Percentiles rank a stretch among this genome's conserved stretches.
Conservation (phyloP, 2,797 vertebrate genomes). For the Mormyrus proboscirostris region DNA sequence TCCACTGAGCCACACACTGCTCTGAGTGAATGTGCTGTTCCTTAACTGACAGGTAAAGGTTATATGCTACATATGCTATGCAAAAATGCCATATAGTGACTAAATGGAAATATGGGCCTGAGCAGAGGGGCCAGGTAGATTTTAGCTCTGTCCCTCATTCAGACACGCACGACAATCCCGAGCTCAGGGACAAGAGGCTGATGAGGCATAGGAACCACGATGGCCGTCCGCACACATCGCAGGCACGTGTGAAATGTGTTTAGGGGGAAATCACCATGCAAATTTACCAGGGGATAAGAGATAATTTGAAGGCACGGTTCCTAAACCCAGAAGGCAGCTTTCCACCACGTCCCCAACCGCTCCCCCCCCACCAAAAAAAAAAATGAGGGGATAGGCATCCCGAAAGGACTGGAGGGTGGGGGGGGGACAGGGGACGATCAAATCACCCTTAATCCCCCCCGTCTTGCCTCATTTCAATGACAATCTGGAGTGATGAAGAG, state of each 20-base stretch:
- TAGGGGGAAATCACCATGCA: conserved; percentile 20
- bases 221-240: not conserved
- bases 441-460: conserved; percentile 39
- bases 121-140: not conserved
- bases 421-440: conserved; percentile 8
- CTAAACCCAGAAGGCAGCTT: conserved; percentile 26
- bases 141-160: not conserved
- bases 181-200: conserved; percentile 21
- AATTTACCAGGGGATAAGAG: conserved; percentile 32
- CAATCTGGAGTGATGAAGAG: conserved; percentile 42
- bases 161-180: not conserved
- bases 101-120: not conserved
- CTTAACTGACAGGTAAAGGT: not conserved
- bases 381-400: conserved; percentile 25
- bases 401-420: not conserved
- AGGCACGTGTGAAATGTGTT: conserved; percentile 23
- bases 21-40: not conserved
- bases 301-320: conserved; percentile 21
- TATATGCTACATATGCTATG: not conserved
- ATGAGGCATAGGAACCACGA: not conserved
- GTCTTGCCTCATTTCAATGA: conserved; percentile 42
- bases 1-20: not conserved
- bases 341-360: conserved; percentile 11
- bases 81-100: not conserved
- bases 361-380: not conserved